Conservation (phyloP, 2,888 invertebrate genomes). For the Zygothrica quintamaculata region DNA sequence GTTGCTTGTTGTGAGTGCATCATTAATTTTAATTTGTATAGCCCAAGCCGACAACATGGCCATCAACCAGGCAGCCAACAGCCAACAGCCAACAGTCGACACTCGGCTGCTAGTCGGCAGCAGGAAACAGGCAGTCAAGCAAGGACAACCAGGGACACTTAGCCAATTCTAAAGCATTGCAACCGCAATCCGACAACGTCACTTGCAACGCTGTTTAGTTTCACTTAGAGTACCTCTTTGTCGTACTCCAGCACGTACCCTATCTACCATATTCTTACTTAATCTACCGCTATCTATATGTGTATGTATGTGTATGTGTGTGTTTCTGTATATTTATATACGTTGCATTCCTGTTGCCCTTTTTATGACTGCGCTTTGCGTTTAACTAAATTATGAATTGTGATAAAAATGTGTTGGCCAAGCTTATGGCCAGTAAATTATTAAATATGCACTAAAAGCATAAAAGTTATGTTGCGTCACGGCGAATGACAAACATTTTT, state of each 20-base stretch:
- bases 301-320: constrained; percentile 5
- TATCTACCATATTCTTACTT: constrained; percentile 3
- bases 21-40: constrained; percentile 79
- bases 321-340: constrained; percentile 7
- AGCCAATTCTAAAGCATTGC: constrained; percentile 44
- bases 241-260: constrained; percentile 34
- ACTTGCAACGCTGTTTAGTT: constrained; percentile 77
- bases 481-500: too few species aligned
- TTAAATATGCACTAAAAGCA: constrained; percentile 7
- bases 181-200: constrained; percentile 75
- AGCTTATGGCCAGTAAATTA: constrained; percentile 52
- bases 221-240: constrained; percentile 76
- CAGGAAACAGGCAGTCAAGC: constrained; percentile 38
- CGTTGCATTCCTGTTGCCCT: constrained; percentile 38
- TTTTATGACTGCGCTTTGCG: constrained; percentile 40
- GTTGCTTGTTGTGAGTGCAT: constrained; percentile 73
- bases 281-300: constrained; percentile 10
- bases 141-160: constrained; percentile 64
- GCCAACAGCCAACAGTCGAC: constrained; percentile 4
- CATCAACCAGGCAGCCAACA: constrained; percentile 43
- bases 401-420: constrained; percentile 60
- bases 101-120: constrained; percentile 10
- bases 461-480: too few species aligned
- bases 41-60: constrained; percentile 66
- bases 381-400: constrained; percentile 63